Base-by-base conservation (phyloP, 2,113 vertebrate species). In the Triplophysa tibetana region DNA sequence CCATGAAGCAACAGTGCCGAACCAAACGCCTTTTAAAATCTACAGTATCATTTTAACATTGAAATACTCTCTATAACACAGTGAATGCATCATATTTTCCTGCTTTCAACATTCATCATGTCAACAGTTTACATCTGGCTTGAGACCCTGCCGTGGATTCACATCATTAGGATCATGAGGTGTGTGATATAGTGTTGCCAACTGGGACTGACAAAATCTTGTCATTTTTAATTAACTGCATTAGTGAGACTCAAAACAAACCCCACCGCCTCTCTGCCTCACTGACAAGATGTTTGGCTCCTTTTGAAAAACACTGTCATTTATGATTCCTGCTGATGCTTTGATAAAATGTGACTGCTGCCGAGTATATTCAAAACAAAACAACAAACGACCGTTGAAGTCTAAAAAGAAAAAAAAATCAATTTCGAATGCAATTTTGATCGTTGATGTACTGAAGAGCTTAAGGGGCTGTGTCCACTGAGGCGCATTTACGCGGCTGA, bases 191-290 rank as follows among this genome's bases (percentile, higher is more conserved):
- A 14, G 26, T 58, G 43, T 16, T 4, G 33, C 17, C 33, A n/a
- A 76, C 63, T 52, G 16, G 38, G 41, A 48, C 29, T 45, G 24
- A 68, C 19, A 43, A 45, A 63, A 69, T 26, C 33, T 62, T 79
- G 77, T 11, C 66, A 70, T 65, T 52, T 70, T 43, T 73, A 73
- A 81, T 80, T 65, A 81, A 4, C 52, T 75, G 17, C 64, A 68
- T 75, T 50, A 67, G 38, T 8, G 21, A 66, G 43, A 56, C 50
- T 17, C 23, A 41, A 78, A 68, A 68, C 63, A 58, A 60, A 60
- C 76, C 76, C 38, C 33, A 69, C 76, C 41, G 62, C 29, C 12
- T 74, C 29, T 45, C 24, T 52, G 41, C 16, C 45, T 38, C 50
- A 67, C 70, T 60, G 64, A 76, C 38, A 48, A 29, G 73, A 70